These are phyloP conservation scores for Heterotilapia buettikoferi DNA, from an alignment of 2,113 vertebrate species.

Conservation along the genomic window DNA sequence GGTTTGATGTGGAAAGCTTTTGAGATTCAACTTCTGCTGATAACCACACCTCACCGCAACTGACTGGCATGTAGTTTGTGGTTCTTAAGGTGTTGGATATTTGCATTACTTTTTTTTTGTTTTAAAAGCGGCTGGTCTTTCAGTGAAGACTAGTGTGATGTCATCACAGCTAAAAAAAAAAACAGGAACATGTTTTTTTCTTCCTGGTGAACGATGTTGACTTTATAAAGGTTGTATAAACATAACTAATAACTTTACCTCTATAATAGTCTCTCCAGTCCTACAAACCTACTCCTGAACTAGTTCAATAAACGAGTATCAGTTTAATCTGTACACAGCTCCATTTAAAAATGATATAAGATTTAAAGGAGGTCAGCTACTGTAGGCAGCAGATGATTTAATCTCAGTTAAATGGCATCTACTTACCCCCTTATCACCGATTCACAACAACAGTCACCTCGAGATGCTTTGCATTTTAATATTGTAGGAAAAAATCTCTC, in stretches of 20 bases:
- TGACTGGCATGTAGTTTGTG: background rate
- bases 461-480: background rate
- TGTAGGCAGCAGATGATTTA: rapidly evolving
- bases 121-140: background rate
- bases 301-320: background rate
- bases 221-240: background rate
- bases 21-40: background rate
- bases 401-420: background rate
- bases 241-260: background rate
- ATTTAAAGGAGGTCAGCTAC: background rate
- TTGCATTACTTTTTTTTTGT: background rate
- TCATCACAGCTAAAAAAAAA: background rate
- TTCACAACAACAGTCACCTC: background rate
- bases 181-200: background rate
- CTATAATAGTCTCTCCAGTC: background rate
- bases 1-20: background rate
- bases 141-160: background rate
- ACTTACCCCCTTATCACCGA: background rate
- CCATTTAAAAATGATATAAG: background rate
- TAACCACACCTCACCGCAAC: background rate
- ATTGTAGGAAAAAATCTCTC: background rate
- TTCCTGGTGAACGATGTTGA: background rate
- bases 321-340: background rate
- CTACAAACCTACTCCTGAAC: background rate
- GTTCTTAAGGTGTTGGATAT: background rate